Conservation (phyloP, 2,888 invertebrate species). For the Pseudolycoriella hygida region DNA sequence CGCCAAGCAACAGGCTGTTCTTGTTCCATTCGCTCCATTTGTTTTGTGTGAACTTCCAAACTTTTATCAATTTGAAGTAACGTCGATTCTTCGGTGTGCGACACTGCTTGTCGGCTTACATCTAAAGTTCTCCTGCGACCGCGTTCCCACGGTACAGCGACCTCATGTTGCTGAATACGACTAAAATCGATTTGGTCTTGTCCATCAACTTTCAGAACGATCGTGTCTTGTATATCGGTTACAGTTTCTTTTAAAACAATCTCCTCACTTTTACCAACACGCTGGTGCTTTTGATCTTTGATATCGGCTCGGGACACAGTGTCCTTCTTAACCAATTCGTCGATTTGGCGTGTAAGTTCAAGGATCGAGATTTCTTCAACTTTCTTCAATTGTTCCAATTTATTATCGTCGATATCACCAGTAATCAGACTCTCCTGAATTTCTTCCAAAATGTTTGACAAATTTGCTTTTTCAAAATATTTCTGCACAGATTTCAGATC, state of each 20-base stretch:
- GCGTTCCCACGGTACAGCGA: conserved; percentile 12
- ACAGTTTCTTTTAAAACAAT: conserved; percentile 34
- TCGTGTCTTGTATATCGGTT: conserved; percentile 37
- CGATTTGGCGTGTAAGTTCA: conserved; percentile 26
- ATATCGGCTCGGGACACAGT: conserved; percentile 14
- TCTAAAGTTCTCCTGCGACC: conserved; percentile 14
- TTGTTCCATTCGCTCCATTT: conserved; percentile 16
- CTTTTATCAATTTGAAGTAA: conserved; percentile 25
- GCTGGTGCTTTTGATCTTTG: not conserved
- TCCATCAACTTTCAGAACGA: conserved; percentile 32
- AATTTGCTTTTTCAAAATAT: not conserved
- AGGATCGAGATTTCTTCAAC: conserved; percentile 26
- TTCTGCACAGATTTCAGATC: conserved; percentile 32
- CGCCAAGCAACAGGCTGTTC: conserved; percentile 12
- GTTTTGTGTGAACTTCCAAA: conserved; percentile 22
- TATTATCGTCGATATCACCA: conserved; percentile 25
- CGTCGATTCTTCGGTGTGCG: conserved; percentile 22
- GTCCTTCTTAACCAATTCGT: conserved; percentile 23
- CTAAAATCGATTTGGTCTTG: not conserved
- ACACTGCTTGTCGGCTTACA: conserved; percentile 21
- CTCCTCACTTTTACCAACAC: conserved; percentile 9
- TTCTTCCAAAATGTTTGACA: conserved; percentile 6
- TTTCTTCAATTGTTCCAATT: conserved; percentile 23
- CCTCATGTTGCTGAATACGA: not conserved
- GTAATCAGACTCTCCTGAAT: conserved; percentile 24